Evolutionary conservation across 2,797 vertebrate genomes (phyloP).

Genomic region (Nannoperca obscura): DNA sequence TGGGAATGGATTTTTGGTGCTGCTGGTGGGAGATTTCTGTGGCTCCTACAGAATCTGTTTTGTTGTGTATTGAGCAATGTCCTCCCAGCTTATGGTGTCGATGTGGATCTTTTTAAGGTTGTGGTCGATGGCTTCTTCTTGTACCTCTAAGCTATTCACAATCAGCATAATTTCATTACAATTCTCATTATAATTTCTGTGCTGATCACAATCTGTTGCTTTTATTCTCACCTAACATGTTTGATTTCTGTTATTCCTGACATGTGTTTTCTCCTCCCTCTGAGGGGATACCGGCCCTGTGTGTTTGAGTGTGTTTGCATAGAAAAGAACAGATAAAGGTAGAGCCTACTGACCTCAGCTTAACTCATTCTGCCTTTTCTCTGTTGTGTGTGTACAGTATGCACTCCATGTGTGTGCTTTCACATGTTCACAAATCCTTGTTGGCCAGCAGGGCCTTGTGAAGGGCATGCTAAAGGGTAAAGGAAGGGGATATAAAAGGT

Average conservation of each 20-base stretch:
- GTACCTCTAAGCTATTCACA: not conserved
- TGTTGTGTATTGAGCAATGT: not conserved
- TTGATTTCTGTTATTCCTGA: not conserved
- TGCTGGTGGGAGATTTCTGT: not conserved
- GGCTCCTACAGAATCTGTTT: too few species aligned
- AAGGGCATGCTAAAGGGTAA: constrained; percentile 35
- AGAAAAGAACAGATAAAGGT: constrained; percentile 20
- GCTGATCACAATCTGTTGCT: not conserved
- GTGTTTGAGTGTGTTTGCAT: constrained; percentile 22
- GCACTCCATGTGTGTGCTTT: constrained; percentile 42
- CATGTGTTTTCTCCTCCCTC: constrained; percentile 1
- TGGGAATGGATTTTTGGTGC: not conserved
- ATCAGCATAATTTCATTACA: not conserved
- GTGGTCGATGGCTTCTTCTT: not conserved
- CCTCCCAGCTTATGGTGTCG: not conserved
- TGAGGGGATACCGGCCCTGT: constrained; percentile 9
- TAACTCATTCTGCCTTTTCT: constrained; percentile 13
- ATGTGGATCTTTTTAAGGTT: not conserved
- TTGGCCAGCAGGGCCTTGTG: constrained; percentile 6
- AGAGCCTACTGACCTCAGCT: constrained; percentile 43
- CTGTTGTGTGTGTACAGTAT: constrained; percentile 38
- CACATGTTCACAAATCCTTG: constrained; percentile 25
- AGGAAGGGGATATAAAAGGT: constrained; percentile 1
- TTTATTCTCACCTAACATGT: constrained; percentile 7
- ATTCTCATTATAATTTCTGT: not conserved